Base-by-base conservation (phyloP, 2,797 vertebrate genomes). In the Onychomys leucogaster region DNA sequence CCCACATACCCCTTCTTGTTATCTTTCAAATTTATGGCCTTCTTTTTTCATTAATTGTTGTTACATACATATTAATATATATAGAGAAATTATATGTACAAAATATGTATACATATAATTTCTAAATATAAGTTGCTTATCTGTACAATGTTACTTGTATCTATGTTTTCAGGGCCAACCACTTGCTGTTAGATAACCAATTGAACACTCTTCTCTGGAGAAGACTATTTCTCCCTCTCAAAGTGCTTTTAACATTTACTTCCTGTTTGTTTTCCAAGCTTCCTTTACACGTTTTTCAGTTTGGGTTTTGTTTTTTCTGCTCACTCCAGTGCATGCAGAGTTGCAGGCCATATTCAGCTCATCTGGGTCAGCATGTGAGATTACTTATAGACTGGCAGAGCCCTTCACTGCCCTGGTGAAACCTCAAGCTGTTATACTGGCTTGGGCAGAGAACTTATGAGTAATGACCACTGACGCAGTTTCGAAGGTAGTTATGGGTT, bases 381-480 rank as follows among this genome's bases (percentile, higher is more conserved):
- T 86, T 86, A 92, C 34, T n/a, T 34, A 23, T 1, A 14, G 86
- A 63, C 13, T 43, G 57, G n/a, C 46, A 77, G 59, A 96, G 49
- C 78, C 46, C 37, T 95, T 96, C 55, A n/a, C 63, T 94, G 77
- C 96, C 80, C 59, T 27, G 81, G 63, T 29, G 46, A 95, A 95
- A 82, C 76, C 46, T 94, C 43, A 71, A 75, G 86, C 83, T 88
- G 94, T 94, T 65, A 93, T 77, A 95, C 94, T 96, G 89, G 95
- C 97, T 96, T 96, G 96, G 91, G 59, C 91, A 97, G 96, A 97
- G 83, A 95, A 89, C 89, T 97, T 97, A 88, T 97, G 96, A 97
- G 91, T 96, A 98, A 97, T 96, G 91, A 63, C 89, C 83, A 80
- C 85, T 96, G 96, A 96, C n/a, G 19, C 89, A 95, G 49, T 91